Conservation (phyloP, 30 jellyfish, hydroid and myxozoan species). For the Aurelia coerulea region DNA sequence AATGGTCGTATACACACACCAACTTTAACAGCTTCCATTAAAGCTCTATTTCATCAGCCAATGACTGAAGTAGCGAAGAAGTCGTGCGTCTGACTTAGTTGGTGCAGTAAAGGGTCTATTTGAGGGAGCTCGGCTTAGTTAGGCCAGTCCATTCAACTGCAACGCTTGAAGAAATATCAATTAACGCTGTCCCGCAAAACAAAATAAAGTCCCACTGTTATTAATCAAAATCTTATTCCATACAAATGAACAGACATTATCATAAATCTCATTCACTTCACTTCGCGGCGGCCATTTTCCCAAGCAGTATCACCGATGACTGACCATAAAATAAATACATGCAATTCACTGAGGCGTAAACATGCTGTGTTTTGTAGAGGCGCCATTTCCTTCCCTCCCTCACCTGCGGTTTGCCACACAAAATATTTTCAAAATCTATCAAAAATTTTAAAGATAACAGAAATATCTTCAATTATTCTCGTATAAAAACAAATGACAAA, state of each 20-base stretch:
- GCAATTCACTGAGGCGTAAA: constrained; percentile 49
- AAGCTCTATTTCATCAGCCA: background rate
- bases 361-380: constrained; percentile 67
- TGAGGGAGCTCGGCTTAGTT: too few species aligned
- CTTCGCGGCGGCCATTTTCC: too few species aligned
- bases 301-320: background rate
- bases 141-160: background rate
- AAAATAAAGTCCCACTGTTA: too few species aligned
- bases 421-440: constrained; percentile 29
- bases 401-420: constrained; percentile 60
- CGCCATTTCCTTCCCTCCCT: constrained; percentile 78
- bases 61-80: background rate
- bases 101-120: too few species aligned
- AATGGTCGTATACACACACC: constrained; percentile 90
- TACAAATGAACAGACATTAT: too few species aligned
- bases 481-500: too few species aligned
- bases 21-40: constrained; percentile 92
- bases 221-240: too few species aligned
- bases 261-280: too few species aligned
- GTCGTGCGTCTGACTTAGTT: too few species aligned
- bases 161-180: background rate
- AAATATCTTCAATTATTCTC: too few species aligned
- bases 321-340: constrained; percentile 13
- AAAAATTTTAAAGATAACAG: constrained; percentile 39
- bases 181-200: background rate